phyloP scores from a whole-genome alignment of 2,797 vertebrate species.

The Erpetoichthys calabaricus region DNA sequence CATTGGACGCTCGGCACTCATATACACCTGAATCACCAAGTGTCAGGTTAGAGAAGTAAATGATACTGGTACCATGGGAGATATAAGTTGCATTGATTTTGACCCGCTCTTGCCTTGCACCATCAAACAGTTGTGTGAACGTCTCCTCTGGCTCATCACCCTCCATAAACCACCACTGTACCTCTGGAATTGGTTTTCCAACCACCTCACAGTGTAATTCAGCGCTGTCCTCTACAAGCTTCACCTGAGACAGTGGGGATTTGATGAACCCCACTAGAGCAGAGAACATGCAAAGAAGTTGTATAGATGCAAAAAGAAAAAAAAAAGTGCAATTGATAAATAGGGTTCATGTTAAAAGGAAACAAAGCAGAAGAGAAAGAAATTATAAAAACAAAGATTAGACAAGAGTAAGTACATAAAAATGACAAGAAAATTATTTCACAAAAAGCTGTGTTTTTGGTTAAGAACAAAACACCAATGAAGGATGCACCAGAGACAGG shows the following conservation, averaged over 20 bases:
- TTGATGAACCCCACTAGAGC: conserved; percentile 72
- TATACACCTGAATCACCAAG: conserved; percentile 71
- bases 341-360: no score
- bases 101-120: conserved; percentile 63
- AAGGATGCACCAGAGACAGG: no score
- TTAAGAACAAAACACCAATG: no score
- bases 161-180: conserved; percentile 86
- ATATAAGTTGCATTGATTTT: conserved; percentile 76
- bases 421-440: no score
- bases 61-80: conserved; percentile 65
- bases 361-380: no score
- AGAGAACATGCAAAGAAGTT: no score
- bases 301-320: no score
- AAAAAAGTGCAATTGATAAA: no score
- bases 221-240: conserved; percentile 49
- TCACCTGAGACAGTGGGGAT: conserved; percentile 72
- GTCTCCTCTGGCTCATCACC: conserved; percentile 59
- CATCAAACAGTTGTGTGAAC: conserved; percentile 71
- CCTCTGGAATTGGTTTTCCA: conserved; percentile 76
- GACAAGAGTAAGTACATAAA: no score
- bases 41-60: conserved; percentile 58
- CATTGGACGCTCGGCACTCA: conserved; percentile 87
- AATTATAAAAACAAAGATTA: no score
- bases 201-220: conserved; percentile 80
- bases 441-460: no score